Base-by-base conservation (phyloP, 2,113 vertebrate species). In the Kryptolebias marmoratus region DNA sequence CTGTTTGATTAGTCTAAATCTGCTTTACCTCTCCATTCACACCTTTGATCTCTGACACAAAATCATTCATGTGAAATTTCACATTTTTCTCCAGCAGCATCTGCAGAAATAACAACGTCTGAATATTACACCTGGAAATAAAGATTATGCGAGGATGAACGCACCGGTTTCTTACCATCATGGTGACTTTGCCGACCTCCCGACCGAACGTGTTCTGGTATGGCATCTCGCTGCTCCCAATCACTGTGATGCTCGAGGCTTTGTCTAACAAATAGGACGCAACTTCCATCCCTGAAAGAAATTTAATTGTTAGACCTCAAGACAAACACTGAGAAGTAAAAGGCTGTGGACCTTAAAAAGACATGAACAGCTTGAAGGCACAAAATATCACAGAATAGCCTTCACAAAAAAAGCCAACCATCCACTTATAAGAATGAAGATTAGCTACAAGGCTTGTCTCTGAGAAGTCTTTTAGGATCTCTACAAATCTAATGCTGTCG, bases 251-350 rank as follows among this genome's bases (percentile, higher is more conserved):
- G 50, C 82, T 86, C 9, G 68, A 80, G 52, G 95, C 93, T 87
- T 91, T 95, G 71, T 91, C 92, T 5, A 89, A 83, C 71, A 96
- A 87, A 79, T 92, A 95, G 48, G 94, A 93, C 1, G 95, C 95
- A 9, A 94, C 65, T 85, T 96, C 96, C 95, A 96, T 96, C 13
- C 96, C 96, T 96, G 86, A 74, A n/a, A 49, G 6, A n/a, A 55
- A 45, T 22, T 22, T 22, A 22, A 22, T 22, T 18, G 13, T 36
- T 14, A 32, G 30, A 7, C 30, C 22, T 22, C 1, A 22, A 22
- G 22, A 15, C 22, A 11, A 32, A 56, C 13, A 16, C 15, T 56
- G 0, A 57, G 59, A 10, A 18, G 56, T 36, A 62, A 54, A 56
- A 18, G n/a, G 15, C 18, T 47, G 18, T 49, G 15, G 18, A n/a